phyloP scores from a whole-genome alignment of 1,140 invertebrate genomes.

The Vanessa tameamea region DNA sequence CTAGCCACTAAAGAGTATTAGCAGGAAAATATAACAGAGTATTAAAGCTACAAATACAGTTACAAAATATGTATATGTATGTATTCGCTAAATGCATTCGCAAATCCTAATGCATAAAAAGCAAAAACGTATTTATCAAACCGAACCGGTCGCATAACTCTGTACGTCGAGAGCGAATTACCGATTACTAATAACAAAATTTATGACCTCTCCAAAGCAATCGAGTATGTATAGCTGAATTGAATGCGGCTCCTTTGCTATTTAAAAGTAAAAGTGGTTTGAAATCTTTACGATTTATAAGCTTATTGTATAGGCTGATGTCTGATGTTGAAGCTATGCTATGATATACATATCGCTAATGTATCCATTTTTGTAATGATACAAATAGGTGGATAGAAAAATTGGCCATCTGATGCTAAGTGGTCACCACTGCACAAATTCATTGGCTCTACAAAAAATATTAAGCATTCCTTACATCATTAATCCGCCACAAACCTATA shows the following conservation, averaged over 20 bases:
- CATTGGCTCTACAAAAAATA: too few species aligned
- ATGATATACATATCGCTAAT: background rate
- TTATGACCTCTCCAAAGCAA: conserved; percentile 36
- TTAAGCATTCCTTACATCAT: too few species aligned
- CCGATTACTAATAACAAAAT: conserved; percentile 40
- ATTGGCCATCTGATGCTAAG: too few species aligned
- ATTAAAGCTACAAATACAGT: background rate
- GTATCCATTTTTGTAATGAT: background rate
- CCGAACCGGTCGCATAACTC: conserved; percentile 18
- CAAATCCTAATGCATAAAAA: conserved; percentile 13
- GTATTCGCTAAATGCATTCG: background rate
- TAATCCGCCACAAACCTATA: too few species aligned
- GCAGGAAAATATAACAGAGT: too few species aligned
- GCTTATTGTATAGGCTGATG: conserved; percentile 3
- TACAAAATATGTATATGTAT: background rate
- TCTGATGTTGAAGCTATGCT: conserved; percentile 10
- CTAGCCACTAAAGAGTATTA: too few species aligned
- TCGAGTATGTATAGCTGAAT: conserved; percentile 19
- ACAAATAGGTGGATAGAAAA: too few species aligned
- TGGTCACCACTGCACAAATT: too few species aligned
- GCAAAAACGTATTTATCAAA: conserved; percentile 15
- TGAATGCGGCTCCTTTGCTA: conserved; percentile 39
- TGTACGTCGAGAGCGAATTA: conserved; percentile 27
- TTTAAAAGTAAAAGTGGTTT: conserved; percentile 39
- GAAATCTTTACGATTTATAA: conserved; percentile 34